Percentiles rank a stretch among this genome's conserved stretches.
Evolutionary conservation across 2,888 invertebrate species (phyloP).

Genomic region (Eupelmus urozonus): DNA sequence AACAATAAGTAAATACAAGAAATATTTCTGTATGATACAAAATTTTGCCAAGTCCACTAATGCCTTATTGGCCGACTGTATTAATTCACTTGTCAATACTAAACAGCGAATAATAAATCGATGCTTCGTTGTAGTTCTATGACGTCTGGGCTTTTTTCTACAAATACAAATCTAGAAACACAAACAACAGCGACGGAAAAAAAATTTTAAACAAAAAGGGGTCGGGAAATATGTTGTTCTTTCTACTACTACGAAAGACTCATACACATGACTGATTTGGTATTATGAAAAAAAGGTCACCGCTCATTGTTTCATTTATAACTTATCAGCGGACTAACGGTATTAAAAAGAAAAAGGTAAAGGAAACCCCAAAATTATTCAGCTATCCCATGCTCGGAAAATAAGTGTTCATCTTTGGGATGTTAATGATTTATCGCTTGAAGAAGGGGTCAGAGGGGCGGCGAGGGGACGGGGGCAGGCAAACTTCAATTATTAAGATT

Average conservation of each 20-base stretch:
- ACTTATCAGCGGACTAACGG: background rate
- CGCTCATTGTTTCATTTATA: slow-evolving; percentile 15
- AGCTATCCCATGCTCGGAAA: slow-evolving; percentile 22
- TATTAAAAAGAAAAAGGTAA: slow-evolving; percentile 13
- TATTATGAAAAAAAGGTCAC: background rate
- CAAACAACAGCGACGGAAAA: slow-evolving; percentile 1
- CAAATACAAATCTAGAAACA: slow-evolving; percentile 19
- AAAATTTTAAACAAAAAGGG: slow-evolving; percentile 26
- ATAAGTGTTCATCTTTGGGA: background rate
- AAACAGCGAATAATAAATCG: slow-evolving; percentile 12
- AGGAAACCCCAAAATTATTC: slow-evolving; percentile 11
- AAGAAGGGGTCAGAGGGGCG: slow-evolving; percentile 9
- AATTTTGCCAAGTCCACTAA: background rate
- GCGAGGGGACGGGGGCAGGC: background rate
- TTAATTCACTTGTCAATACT: slow-evolving; percentile 27
- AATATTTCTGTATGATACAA: slow-evolving; percentile 19
- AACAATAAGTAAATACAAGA: slow-evolving; percentile 31
- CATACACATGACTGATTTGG: slow-evolving; percentile 19
- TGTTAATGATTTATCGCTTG: slow-evolving; percentile 22
- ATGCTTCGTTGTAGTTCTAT: no score
- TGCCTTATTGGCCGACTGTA: background rate
- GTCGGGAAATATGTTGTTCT: background rate
- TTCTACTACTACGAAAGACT: background rate
- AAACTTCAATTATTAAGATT: slow-evolving; percentile 1
- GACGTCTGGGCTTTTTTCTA: slow-evolving; percentile 19